Percentiles rank a stretch among this genome's conserved stretches.
Conservation (phyloP, 2,113 vertebrate genomes). For the Tenebrosternarchus preto region DNA sequence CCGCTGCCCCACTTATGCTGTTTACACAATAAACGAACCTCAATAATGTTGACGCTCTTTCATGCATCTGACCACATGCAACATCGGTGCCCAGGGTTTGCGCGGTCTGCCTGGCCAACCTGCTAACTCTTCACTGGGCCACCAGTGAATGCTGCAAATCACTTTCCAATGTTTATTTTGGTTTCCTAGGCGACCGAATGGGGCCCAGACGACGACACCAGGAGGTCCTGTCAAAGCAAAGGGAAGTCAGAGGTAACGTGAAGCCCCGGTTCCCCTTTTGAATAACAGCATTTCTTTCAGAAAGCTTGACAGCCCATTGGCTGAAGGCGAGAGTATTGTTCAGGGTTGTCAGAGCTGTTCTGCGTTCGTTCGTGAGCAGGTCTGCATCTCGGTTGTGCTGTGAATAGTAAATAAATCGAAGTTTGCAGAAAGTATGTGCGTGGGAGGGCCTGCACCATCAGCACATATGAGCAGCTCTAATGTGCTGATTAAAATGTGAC, state of each 20-base stretch:
- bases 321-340: conserved; percentile 18
- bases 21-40: conserved; percentile 77
- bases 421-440: background rate
- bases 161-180: conserved; percentile 71
- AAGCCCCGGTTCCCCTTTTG: conserved; percentile 51
- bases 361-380: conserved; percentile 23
- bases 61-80: conserved; percentile 54
- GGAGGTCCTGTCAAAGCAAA: conserved; percentile 98
- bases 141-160: conserved; percentile 56
- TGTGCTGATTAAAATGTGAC: conserved; percentile 8
- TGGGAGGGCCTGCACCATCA: background rate
- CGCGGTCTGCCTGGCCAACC: conserved; percentile 54
- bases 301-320: conserved; percentile 38
- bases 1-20: conserved; percentile 66
- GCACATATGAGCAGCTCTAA: conserved; percentile 11
- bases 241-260: conserved; percentile 94
- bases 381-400: conserved; percentile 11
- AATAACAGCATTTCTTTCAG: conserved; percentile 61
- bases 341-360: conserved; percentile 24
- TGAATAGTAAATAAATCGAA: conserved; percentile 20
- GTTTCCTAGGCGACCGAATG: conserved; percentile 91
- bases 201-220: conserved; percentile 94
- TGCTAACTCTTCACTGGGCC: conserved; percentile 49
- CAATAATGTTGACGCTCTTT: conserved; percentile 64
- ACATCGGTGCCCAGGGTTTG: conserved; percentile 60